Evolutionary conservation across 35 echinoderm and acorn worm species (phyloP).

Genomic region (Eucidaris tribuloides): DNA sequence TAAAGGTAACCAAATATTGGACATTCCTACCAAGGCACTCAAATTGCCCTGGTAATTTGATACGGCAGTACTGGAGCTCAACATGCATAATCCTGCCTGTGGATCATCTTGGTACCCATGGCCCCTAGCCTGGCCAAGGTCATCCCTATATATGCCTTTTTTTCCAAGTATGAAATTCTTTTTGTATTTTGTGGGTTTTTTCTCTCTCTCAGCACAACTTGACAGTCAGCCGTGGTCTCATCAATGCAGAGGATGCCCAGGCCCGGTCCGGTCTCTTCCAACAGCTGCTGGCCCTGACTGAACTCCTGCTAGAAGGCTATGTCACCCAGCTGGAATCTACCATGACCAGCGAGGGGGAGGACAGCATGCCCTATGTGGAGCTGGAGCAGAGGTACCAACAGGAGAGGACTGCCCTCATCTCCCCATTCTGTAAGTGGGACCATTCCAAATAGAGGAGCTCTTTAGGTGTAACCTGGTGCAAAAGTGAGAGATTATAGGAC

Average conservation of each 20-base stretch:
- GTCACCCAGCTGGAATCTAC: slow-evolving; percentile 77
- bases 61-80: too few relatives aligned
- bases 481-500: not conserved
- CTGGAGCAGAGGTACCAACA: slow-evolving; percentile 84
- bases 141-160: too few relatives aligned
- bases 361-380: slow-evolving; percentile 47
- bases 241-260: slow-evolving; percentile 63
- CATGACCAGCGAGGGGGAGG: slow-evolving; percentile 47
- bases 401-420: slow-evolving; percentile 73
- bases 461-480: not conserved
- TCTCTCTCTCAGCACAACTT: slow-evolving; percentile 64
- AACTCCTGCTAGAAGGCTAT: slow-evolving; percentile 89
- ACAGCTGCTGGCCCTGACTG: slow-evolving; percentile 74
- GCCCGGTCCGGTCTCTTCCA: slow-evolving; percentile 67
- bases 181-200: too few relatives aligned
- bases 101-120: too few relatives aligned
- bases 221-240: slow-evolving; percentile 61
- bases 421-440: slow-evolving; percentile 78
- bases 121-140: too few relatives aligned
- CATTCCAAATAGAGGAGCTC: not conserved
- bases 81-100: too few relatives aligned
- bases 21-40: too few relatives aligned
- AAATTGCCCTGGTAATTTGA: too few relatives aligned
- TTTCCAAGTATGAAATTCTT: too few relatives aligned
- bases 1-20: too few relatives aligned